These are phyloP conservation scores for Anhinga anhinga DNA, from an alignment of 2,113 vertebrate species.

Conservation along the genomic window DNA sequence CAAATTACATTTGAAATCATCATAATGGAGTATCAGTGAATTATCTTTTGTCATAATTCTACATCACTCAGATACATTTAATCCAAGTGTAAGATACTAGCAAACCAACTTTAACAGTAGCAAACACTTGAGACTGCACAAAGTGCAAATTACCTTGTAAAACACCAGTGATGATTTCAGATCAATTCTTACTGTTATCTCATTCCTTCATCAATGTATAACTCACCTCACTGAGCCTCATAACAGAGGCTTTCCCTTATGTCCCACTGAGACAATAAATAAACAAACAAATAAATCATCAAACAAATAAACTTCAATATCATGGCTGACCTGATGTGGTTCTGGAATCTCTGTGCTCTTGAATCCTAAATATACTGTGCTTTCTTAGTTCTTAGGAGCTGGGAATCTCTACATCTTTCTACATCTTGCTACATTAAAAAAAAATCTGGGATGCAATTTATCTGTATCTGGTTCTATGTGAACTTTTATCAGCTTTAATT, in stretches of 20 bases:
- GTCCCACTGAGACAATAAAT: not conserved
- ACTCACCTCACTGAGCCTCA: not conserved
- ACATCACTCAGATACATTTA: not conserved
- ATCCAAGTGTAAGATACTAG: not conserved
- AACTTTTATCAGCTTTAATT: constrained; percentile 66
- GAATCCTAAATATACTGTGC: not conserved
- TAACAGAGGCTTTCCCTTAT: not conserved
- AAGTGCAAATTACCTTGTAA: not conserved
- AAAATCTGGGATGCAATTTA: constrained; percentile 6
- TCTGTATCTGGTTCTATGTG: constrained; percentile 42
- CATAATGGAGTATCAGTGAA: not conserved
- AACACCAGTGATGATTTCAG: not conserved
- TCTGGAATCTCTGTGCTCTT: not conserved
- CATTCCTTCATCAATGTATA: not conserved
- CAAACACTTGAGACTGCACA: not conserved
- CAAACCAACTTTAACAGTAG: not conserved
- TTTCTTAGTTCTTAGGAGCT: not conserved
- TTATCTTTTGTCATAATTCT: not conserved
- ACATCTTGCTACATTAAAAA: not conserved
- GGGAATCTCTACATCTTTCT: constrained; percentile 31
- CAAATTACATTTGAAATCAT: not conserved
- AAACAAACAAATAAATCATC: not conserved
- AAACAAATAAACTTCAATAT: not conserved
- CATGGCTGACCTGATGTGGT: not conserved
- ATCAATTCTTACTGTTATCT: not conserved